Evolutionary conservation across 2,113 vertebrate species (phyloP), one percentile per base, ranked within the genome.

Genomic region (Cygnus atratus): DNA sequence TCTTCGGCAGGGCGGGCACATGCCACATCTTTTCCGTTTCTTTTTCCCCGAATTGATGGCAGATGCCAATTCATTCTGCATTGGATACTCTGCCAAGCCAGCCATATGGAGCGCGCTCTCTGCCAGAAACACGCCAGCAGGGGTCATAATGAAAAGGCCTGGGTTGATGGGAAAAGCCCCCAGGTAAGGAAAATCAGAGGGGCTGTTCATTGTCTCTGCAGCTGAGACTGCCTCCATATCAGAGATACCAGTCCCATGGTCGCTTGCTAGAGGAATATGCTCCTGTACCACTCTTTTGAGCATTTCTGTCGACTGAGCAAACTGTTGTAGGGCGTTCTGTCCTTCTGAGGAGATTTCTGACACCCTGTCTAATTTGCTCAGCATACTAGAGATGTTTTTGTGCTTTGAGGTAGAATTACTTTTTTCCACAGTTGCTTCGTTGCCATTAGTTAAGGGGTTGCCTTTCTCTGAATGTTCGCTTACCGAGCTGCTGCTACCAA

Each of bases 101-200:
- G 99, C 99, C 99, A 99, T 99, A 98, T 99, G 99, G 97, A 99
- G 98, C 24, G 99, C 99, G 37, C 99, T 99, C 98, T 99, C 99
- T 84, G 99, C 99, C 98, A 99, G 98, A 98, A 99, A 99, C 97
- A 99, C 99, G 66, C 99, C 99, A 35, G 99, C 99, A 72, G 99
- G 99, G 95, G 99, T 99, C 99, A 99, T 99, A 98, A 99, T 99
- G 98, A 99, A 99, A 98, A 99, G 99, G 97, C 99, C 99, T 24
- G 99, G 99, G 97, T 99, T 99, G 98, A 99, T 99, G 97, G 99
- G 99, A 98, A 99, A 99, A 97, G 99, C 99, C 92, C 99, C 99
- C 97, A 99, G 98, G 98, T 99, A 99, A 97, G 99, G 99, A 98
- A 99, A 99, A 98, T 99, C 99, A 82, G 99, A 98, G 75, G 98